A percentile compares a stretch with the other conserved stretches of the same genome.
Conservation (phyloP, 1,140 invertebrate species). For the Tyrophagus putrescentiae region DNA sequence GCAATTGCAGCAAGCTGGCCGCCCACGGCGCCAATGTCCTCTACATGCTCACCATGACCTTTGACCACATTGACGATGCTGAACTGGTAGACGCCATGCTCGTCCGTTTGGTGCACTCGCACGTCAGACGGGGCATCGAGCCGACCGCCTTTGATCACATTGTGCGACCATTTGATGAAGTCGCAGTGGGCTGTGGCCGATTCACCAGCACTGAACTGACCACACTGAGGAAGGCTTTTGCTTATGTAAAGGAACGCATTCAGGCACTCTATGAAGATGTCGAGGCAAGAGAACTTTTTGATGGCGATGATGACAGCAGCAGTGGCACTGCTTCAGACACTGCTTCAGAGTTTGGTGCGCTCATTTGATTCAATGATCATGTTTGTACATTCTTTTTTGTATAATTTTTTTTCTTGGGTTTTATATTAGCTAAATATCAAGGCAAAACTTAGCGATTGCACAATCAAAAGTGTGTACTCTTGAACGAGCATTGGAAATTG, state of each 20-base stretch:
- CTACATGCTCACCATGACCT: slow-evolving; percentile 2
- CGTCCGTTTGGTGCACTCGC: not conserved
- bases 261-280: slow-evolving; percentile 13
- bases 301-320: not conserved
- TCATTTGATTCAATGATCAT: no score
- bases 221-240: not conserved
- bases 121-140: not conserved
- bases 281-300: not conserved
- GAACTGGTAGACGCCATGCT: slow-evolving; percentile 5
- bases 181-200: not conserved
- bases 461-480: no score
- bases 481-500: no score
- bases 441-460: no score
- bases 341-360: no score
- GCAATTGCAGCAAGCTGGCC: not conserved
- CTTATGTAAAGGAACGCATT: slow-evolving; percentile 5
- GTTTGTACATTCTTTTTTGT: no score
- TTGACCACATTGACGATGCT: slow-evolving; percentile 5
- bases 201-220: not conserved
- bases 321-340: not conserved
- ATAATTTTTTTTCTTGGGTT: no score
- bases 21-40: slow-evolving; percentile 8
- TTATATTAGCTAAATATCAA: no score
- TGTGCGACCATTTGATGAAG: not conserved
- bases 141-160: not conserved